phyloP scores from a whole-genome alignment of 35 echinoderm and acorn worm species.

The Ptychodera flava region DNA sequence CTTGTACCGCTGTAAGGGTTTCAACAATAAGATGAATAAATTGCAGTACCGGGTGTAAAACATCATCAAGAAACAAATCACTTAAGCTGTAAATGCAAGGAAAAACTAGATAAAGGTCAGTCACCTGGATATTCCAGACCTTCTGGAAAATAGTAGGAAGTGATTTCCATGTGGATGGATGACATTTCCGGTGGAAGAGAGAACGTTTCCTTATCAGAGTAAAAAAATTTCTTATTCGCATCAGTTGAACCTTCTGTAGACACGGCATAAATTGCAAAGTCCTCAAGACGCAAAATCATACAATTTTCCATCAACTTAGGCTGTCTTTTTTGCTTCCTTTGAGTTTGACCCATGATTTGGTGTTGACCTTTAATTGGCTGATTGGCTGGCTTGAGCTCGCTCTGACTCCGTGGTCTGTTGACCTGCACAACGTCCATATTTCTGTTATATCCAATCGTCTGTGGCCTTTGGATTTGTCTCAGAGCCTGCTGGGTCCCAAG shows the following conservation, averaged over 20 bases:
- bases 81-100: too few relatives aligned
- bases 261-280: conserved; percentile 42
- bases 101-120: too few relatives aligned
- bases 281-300: conserved; percentile 53
- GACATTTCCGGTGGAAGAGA: conserved; percentile 73
- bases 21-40: too few relatives aligned
- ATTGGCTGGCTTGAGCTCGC: not conserved
- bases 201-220: conserved; percentile 87
- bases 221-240: conserved; percentile 33
- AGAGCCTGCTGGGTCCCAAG: not conserved
- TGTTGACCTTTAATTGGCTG: not conserved
- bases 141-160: conserved; percentile 95
- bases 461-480: not conserved
- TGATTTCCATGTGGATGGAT: conserved; percentile 85
- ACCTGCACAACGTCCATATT: not conserved
- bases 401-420: not conserved
- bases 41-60: too few relatives aligned
- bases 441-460: not conserved
- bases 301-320: conserved; percentile 88
- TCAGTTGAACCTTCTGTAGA: conserved; percentile 22
- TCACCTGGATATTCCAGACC: conserved; percentile 91
- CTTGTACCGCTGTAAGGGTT: too few relatives aligned
- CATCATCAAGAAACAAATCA: too few relatives aligned
- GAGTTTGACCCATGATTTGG: not conserved
- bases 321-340: conserved; percentile 18